Percentiles rank a stretch among this genome's conserved stretches.
These are phyloP conservation scores for Diorhabda elongata DNA, from an alignment of 1,140 invertebrate genomes.

Conservation along the genomic window DNA sequence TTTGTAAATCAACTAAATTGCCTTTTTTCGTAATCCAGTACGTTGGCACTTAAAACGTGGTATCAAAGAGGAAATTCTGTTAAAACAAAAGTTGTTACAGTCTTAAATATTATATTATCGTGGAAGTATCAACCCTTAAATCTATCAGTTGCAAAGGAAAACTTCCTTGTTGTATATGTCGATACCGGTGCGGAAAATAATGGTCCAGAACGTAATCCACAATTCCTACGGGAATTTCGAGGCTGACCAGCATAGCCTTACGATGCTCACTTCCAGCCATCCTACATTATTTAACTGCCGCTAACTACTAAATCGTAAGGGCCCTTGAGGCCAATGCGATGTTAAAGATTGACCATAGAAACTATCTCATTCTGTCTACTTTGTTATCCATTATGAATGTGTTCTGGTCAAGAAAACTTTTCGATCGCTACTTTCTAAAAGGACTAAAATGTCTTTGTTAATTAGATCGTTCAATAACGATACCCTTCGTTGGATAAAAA, in stretches of 20 bases:
- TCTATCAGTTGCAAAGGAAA: neutral
- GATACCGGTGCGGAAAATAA: conserved; percentile 29
- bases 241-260: conserved; percentile 36
- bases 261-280: conserved; percentile 32
- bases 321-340: conserved; percentile 11
- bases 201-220: conserved; percentile 38
- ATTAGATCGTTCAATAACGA: too few species aligned
- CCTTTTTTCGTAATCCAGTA: too few species aligned
- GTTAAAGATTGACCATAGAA: conserved; percentile 15
- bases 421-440: neutral
- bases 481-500: too few species aligned
- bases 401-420: conserved; percentile 4
- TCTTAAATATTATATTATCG: too few species aligned
- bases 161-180: conserved; percentile 1
- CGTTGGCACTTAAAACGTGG: too few species aligned
- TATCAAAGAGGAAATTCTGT: too few species aligned
- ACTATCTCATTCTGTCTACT: conserved; percentile 8
- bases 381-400: conserved; percentile 12
- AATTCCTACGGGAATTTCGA: conserved; percentile 31
- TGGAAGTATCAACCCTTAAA: too few species aligned
- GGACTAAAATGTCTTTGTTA: too few species aligned
- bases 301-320: conserved; percentile 36
- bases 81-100: too few species aligned
- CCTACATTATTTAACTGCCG: conserved; percentile 39
- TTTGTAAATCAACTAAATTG: too few species aligned